phyloP scores from a whole-genome alignment of 2,797 vertebrate species.

The Iguana delicatissima region DNA sequence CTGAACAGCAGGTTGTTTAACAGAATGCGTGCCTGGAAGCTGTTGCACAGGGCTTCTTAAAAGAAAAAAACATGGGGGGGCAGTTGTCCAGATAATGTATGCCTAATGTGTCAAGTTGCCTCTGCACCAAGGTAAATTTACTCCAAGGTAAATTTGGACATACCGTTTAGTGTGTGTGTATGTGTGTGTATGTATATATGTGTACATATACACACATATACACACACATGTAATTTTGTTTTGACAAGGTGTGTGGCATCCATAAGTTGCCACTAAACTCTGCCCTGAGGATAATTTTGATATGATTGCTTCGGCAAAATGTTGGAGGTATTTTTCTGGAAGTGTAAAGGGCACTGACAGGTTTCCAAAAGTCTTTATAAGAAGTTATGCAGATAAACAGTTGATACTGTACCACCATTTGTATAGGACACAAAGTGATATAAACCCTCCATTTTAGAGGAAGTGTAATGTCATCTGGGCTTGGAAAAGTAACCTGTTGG shows the following conservation, averaged over 20 bases:
- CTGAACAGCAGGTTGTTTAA: conserved; percentile 50
- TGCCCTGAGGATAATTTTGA: background rate
- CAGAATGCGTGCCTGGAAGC: conserved; percentile 45
- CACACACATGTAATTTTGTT: background rate
- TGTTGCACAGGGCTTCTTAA: conserved; percentile 20
- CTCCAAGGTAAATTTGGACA: background rate
- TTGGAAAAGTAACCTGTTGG: no score
- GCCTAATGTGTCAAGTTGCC: conserved; percentile 45
- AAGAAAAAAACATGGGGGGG: background rate
- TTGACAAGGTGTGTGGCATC: background rate
- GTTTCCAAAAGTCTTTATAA: background rate
- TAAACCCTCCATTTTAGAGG: background rate
- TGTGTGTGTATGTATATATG: no score
- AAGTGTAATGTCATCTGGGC: background rate
- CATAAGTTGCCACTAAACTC: background rate
- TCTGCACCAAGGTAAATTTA: background rate
- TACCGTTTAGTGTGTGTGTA: no score
- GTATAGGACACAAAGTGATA: background rate
- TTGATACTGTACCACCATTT: background rate
- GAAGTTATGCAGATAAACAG: background rate
- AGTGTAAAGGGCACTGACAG: background rate
- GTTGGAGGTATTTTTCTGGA: background rate
- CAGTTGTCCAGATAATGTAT: rapidly evolving
- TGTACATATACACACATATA: no score
- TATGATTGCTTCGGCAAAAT: background rate